Conservation (phyloP, 1,140 invertebrate genomes). For the Wiebesia pumilae region DNA sequence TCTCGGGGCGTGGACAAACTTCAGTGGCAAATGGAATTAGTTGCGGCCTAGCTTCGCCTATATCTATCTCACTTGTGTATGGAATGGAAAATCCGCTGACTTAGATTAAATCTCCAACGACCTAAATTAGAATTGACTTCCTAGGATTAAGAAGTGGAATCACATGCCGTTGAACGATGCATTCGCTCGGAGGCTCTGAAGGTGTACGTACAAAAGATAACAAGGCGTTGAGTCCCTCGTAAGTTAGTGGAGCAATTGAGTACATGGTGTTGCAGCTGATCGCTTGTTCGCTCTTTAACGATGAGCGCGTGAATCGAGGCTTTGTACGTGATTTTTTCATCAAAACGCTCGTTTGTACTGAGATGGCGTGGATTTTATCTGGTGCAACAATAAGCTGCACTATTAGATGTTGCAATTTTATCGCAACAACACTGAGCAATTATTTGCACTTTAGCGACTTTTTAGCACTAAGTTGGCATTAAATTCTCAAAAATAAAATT, state of each 20-base stretch:
- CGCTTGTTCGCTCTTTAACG: background rate
- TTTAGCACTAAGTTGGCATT: background rate
- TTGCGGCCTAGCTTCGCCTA: background rate
- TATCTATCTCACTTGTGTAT: slow-evolving; percentile 16
- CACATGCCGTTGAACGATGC: background rate
- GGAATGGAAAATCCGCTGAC: slow-evolving; percentile 69
- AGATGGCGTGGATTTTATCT: background rate
- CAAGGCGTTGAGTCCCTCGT: background rate
- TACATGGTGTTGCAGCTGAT: background rate
- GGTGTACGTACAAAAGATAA: background rate
- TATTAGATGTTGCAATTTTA: background rate
- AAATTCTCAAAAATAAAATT: background rate
- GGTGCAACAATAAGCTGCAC: background rate
- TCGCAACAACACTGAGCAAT: background rate
- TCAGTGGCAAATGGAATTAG: slow-evolving; percentile 22
- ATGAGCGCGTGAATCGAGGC: background rate
- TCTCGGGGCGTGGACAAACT: too few relatives aligned
- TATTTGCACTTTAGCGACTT: slow-evolving; percentile 1
- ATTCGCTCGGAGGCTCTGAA: background rate
- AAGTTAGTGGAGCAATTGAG: background rate
- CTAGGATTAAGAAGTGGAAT: background rate
- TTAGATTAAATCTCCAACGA: slow-evolving; percentile 63
- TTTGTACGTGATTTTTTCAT: background rate
- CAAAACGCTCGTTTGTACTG: background rate
- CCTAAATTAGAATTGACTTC: background rate